A percentile compares a stretch with the other conserved stretches of the same genome.
Evolutionary conservation across 1,140 invertebrate genomes (phyloP).

Genomic region (Nylanderia fulva): DNA sequence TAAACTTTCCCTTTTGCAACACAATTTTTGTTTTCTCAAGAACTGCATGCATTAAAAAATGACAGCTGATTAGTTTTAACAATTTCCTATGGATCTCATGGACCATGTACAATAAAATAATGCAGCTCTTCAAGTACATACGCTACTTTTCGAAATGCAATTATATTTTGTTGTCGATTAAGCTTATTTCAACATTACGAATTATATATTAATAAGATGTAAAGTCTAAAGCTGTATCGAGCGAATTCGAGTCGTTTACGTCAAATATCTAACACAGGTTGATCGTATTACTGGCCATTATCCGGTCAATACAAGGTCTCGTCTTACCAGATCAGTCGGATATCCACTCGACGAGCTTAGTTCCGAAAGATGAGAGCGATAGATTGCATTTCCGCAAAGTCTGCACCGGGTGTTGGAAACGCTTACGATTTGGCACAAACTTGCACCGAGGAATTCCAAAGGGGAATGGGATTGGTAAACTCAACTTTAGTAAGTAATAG

Average conservation of each 20-base stretch:
- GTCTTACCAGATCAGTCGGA: neutral
- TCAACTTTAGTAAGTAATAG: conserved; percentile 61
- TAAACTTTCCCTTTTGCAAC: too few species aligned
- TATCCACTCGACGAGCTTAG: conserved; percentile 11
- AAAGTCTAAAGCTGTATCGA: neutral
- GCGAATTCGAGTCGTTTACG: neutral
- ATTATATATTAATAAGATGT: neutral
- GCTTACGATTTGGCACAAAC: conserved; percentile 55
- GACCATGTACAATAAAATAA: neutral
- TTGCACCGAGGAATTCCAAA: conserved; percentile 21
- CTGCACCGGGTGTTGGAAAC: conserved; percentile 42
- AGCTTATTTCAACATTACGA: neutral
- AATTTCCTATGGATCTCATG: too few species aligned
- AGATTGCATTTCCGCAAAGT: conserved; percentile 42
- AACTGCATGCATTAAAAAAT: too few species aligned
- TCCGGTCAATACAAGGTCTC: neutral
- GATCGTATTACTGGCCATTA: conserved; percentile 17
- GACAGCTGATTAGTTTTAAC: too few species aligned
- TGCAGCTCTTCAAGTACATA: neutral
- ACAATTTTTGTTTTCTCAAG: too few species aligned
- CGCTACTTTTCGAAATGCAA: neutral
- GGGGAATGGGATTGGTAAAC: conserved; percentile 52
- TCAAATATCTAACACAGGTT: neutral
- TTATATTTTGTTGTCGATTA: neutral
- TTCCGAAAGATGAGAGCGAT: conserved; percentile 31